Evolutionary conservation across 1,140 invertebrate genomes (phyloP).

Genomic region (Leptinotarsa defecta): DNA sequence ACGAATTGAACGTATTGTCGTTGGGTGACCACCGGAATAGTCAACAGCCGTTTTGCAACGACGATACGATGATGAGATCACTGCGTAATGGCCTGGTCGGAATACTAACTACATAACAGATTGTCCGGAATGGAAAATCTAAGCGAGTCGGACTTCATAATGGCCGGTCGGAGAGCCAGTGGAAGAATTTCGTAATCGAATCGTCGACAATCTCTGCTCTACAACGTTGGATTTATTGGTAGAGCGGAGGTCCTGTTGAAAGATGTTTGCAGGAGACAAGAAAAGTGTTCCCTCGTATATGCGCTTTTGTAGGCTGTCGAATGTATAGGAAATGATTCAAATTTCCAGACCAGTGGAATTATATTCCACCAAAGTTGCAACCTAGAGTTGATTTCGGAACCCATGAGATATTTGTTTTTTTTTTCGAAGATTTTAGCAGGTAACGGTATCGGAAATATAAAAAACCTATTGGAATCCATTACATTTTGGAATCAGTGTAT

Average conservation of each 20-base stretch:
- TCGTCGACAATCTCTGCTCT: not conserved
- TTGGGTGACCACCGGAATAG: slow-evolving; percentile 14
- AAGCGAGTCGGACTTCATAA: slow-evolving; percentile 6
- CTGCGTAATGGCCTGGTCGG: not conserved
- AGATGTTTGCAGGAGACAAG: not conserved
- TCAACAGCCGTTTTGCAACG: slow-evolving; percentile 21
- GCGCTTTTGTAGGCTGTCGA: no score
- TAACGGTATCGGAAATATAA: no score
- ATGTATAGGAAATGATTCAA: no score
- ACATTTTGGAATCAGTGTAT: no score
- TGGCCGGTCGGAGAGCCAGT: not conserved
- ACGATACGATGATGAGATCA: slow-evolving; percentile 26
- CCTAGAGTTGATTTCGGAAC: no score
- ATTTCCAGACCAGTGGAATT: no score
- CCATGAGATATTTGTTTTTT: no score
- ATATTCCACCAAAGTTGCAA: no score
- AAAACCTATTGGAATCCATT: no score
- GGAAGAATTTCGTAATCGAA: not conserved
- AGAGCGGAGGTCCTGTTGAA: not conserved
- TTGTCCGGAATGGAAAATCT: slow-evolving; percentile 10
- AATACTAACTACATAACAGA: slow-evolving; percentile 24
- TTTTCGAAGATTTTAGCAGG: no score
- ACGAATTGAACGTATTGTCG: slow-evolving; percentile 23
- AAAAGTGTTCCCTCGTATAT: no score
- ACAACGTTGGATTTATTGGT: not conserved